Evolutionary conservation across 2,113 vertebrate genomes (phyloP).

Genomic region (Sprattus sprattus): DNA sequence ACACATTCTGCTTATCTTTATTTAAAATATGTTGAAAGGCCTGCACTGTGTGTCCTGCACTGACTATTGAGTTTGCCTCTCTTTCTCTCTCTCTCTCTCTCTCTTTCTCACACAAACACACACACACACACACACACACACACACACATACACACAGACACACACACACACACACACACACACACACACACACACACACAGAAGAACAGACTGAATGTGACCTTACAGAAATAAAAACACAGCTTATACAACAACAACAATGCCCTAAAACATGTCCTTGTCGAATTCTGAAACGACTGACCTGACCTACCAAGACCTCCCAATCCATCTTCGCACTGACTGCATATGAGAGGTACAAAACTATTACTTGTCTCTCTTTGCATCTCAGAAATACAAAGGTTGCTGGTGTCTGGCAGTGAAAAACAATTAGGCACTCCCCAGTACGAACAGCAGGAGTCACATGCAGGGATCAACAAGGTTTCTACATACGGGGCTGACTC

Average conservation of each 20-base stretch:
- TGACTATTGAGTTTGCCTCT: background rate
- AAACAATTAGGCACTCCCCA: background rate
- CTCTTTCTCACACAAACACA: too few relatives aligned
- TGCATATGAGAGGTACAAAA: background rate
- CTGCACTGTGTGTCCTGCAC: too few relatives aligned
- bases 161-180: too few relatives aligned
- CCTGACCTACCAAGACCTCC: background rate
- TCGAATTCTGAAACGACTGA: background rate
- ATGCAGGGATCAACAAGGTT: background rate
- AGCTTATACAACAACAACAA: background rate
- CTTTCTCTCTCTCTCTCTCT: too few relatives aligned
- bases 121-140: background rate
- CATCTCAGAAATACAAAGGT: background rate
- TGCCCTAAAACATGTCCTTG: slow-evolving; percentile 9
- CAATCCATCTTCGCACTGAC: background rate
- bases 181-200: background rate
- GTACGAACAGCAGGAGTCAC: background rate
- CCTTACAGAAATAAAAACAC: background rate
- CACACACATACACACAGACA: background rate
- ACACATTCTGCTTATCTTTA: background rate
- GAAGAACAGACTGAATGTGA: background rate
- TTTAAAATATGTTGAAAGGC: background rate
- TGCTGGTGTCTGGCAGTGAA: background rate
- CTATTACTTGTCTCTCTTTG: background rate
- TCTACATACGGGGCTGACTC: background rate